Conservation (phyloP, 37 sponge, comb jelly and placozoan species). For the Petrosia ficiformis region DNA sequence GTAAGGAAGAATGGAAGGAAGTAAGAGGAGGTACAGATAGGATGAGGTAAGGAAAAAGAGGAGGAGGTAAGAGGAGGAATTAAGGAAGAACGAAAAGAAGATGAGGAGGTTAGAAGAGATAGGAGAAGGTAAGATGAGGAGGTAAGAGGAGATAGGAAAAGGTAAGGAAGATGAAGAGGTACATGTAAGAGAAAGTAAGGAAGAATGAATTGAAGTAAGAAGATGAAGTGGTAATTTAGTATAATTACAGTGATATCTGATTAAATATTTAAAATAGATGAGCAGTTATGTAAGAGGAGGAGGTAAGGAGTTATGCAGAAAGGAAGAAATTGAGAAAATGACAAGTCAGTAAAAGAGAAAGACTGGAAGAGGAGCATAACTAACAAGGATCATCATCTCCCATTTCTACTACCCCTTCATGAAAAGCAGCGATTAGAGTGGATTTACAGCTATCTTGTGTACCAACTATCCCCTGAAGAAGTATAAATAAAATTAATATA, state of each 20-base stretch:
- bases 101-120: neutral
- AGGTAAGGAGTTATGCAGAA: no score
- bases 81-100: neutral
- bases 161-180: neutral
- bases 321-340: no score
- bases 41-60: slow-evolving; percentile 3
- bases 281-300: no score
- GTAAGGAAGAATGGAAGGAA: neutral
- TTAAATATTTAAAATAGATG: no score
- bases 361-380: no score
- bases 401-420: slow-evolving; percentile 55
- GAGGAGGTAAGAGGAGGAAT: neutral
- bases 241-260: no score
- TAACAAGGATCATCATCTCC: slow-evolving; percentile 58
- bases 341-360: no score
- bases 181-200: no score
- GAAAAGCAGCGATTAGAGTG: slow-evolving; percentile 39
- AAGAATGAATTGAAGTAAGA: no score
- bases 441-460: slow-evolving; percentile 45
- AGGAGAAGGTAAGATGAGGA: neutral
- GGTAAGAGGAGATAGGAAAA: neutral
- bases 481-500: neutral
- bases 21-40: neutral
- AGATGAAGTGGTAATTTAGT: no score
- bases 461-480: slow-evolving; percentile 53